Conservation (phyloP, 2,797 vertebrate species). For the Malacoctenus gilli region DNA sequence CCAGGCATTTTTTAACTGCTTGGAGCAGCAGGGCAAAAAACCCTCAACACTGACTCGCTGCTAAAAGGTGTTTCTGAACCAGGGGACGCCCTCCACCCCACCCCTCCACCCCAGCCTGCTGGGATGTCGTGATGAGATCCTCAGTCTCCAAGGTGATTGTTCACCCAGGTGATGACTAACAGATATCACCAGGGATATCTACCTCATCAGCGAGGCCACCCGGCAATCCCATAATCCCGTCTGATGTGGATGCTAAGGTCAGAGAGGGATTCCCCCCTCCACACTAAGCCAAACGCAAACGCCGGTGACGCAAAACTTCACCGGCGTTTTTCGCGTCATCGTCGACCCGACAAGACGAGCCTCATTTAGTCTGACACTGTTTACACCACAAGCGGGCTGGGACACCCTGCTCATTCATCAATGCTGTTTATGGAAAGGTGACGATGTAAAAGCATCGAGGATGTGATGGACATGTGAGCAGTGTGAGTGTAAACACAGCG, state of each 20-base stretch:
- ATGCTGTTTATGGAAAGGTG: background rate
- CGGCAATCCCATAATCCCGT: conserved; percentile 65
- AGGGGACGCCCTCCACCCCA: conserved; percentile 50
- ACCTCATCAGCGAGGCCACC: conserved; percentile 42
- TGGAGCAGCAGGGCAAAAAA: conserved; percentile 40
- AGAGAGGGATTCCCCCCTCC: conserved; percentile 59
- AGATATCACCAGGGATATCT: conserved; percentile 49
- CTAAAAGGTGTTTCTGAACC: conserved; percentile 35
- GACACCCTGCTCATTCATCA: background rate
- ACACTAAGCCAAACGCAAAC: background rate
- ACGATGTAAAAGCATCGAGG: no score
- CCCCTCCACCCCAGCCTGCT: conserved; percentile 38
- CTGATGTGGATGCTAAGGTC: conserved; percentile 45
- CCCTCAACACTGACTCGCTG: conserved; percentile 46
- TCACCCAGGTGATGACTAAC: conserved; percentile 59
- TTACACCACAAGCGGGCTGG: background rate
- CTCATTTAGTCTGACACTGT: conserved; percentile 9
- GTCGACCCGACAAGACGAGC: conserved; percentile 12
- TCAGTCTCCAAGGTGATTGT: conserved; percentile 64
- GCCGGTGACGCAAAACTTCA: conserved; percentile 7
- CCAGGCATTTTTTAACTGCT: background rate
- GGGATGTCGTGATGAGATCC: conserved; percentile 52
- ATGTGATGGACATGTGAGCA: no score
- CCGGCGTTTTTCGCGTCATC: conserved; percentile 24
- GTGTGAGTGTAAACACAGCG: no score